A percentile compares a stretch with the other conserved stretches of the same genome.
These are phyloP conservation scores for Tipula helvola DNA, from an alignment of 2,888 invertebrate genomes.

Conservation along the genomic window DNA sequence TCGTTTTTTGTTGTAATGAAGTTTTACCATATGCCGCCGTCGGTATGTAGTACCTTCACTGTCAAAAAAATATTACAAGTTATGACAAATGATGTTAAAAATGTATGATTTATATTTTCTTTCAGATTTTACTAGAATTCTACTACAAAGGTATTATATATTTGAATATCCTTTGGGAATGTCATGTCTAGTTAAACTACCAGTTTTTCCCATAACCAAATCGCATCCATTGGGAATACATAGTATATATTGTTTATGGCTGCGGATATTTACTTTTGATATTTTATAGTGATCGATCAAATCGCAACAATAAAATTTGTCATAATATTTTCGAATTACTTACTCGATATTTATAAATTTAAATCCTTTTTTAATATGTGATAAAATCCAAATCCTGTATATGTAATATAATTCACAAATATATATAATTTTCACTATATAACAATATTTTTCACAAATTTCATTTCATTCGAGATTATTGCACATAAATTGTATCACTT, in stretches of 20 bases:
- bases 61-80: not conserved
- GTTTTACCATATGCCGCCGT: not conserved
- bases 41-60: not conserved
- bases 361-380: not conserved
- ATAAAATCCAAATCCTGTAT: not conserved
- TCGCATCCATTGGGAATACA: not conserved
- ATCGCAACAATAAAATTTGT: not conserved
- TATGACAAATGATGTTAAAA: not conserved
- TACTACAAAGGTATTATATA: not conserved
- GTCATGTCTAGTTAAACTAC: not conserved
- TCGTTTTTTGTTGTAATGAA: not conserved
- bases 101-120: not conserved
- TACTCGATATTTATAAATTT: not conserved
- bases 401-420: not conserved
- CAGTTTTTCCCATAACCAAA: not conserved
- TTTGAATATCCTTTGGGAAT: not conserved
- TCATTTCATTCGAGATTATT: not conserved
- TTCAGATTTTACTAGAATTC: not conserved
- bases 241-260: not conserved
- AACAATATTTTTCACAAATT: not conserved
- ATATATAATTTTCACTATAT: not conserved
- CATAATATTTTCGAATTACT: not conserved
- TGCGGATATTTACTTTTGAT: not conserved
- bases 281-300: not conserved
- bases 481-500: not conserved